phyloP scores from a whole-genome alignment of 2,797 vertebrate species.

The Galago senegalensis region DNA sequence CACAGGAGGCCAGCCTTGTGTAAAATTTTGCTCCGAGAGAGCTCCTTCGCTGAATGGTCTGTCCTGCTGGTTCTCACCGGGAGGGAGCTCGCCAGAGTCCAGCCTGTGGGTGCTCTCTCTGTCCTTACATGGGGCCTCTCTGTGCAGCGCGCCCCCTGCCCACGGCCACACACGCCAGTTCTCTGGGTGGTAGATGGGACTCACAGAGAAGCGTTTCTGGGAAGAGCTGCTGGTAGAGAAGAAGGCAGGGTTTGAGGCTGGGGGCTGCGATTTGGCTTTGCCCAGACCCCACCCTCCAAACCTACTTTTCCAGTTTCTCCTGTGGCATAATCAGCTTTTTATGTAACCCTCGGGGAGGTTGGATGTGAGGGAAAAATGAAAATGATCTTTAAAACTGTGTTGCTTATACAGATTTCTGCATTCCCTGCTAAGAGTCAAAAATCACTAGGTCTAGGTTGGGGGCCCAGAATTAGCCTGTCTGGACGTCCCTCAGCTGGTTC shows the following conservation, averaged over 20 bases:
- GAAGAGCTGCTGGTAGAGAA: not conserved
- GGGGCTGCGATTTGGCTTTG: not conserved
- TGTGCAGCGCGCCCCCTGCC: not conserved
- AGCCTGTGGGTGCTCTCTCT: not conserved
- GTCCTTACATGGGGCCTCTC: no score
- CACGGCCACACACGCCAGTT: fast-evolving
- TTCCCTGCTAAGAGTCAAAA: not conserved
- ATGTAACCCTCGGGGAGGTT: not conserved
- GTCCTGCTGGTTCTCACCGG: not conserved
- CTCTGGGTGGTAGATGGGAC: no score
- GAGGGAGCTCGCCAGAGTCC: not conserved
- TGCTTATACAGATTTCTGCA: not conserved
- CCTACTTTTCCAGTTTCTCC: not conserved
- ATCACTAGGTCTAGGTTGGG: not conserved
- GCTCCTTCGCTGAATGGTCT: not conserved
- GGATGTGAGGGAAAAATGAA: slow-evolving; percentile 8
- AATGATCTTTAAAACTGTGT: not conserved
- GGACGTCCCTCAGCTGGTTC: not conserved
- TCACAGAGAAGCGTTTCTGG: not conserved
- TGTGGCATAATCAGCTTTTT: not conserved
- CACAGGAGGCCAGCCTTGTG: not conserved
- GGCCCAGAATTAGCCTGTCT: not conserved
- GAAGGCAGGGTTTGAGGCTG: not conserved
- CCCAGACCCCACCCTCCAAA: not conserved
- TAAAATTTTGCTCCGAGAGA: not conserved